Evolutionary conservation across 2,888 invertebrate genomes (phyloP).

Genomic region (Zeuzera pyrina): DNA sequence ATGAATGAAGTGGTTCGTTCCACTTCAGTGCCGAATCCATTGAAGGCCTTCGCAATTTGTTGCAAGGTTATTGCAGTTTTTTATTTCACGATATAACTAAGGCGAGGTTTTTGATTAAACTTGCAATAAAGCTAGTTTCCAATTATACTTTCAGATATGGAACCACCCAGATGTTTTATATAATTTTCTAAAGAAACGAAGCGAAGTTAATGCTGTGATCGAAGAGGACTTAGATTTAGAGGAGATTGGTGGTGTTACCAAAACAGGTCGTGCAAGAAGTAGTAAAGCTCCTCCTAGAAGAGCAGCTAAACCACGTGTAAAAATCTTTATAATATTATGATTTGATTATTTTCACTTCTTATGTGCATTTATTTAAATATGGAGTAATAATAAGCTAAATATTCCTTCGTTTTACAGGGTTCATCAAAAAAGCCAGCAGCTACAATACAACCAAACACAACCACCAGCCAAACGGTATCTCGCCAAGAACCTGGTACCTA

Average conservation of each 20-base stretch:
- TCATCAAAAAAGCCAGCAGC: conserved; percentile 65
- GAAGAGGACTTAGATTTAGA: conserved; percentile 86
- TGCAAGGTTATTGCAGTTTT: conserved; percentile 79
- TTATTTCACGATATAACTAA: not conserved
- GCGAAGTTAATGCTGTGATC: conserved; percentile 80
- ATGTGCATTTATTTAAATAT: not conserved
- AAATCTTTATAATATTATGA: conserved; percentile 6
- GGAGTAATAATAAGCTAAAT: not conserved
- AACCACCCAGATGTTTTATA: conserved; percentile 95
- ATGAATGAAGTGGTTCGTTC: conserved; percentile 93
- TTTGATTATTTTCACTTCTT: not conserved
- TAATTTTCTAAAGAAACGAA: conserved; percentile 87
- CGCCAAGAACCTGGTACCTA: conserved; percentile 37
- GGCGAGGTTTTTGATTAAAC: not conserved
- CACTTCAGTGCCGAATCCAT: conserved; percentile 91
- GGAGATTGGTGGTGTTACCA: conserved; percentile 76
- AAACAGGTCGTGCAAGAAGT: conserved; percentile 45
- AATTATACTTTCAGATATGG: conserved; percentile 81
- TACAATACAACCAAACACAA: conserved; percentile 61
- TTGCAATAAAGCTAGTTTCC: not conserved
- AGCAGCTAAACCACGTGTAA: conserved; percentile 41
- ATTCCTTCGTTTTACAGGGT: conserved; percentile 29
- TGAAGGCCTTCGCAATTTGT: conserved; percentile 98
- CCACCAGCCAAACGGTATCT: conserved; percentile 28
- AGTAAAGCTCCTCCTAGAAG: conserved; percentile 27